A percentile compares a stretch with the other conserved stretches of the same genome.
phyloP scores from a whole-genome alignment of 1,140 invertebrate genomes.

The Macrobrachium rosenbergii region DNA sequence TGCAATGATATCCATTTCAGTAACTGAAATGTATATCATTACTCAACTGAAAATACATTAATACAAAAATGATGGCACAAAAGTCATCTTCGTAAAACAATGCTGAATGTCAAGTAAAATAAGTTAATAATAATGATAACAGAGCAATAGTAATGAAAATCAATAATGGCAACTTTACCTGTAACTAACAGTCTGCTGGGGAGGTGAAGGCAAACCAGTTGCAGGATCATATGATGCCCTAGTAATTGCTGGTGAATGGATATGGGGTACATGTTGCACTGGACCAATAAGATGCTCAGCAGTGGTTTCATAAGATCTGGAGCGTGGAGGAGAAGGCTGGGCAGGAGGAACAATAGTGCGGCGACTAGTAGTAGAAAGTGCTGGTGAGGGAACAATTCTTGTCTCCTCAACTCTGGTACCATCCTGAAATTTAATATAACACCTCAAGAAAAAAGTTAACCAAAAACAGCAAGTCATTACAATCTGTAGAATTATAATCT shows the following conservation, averaged over 20 bases:
- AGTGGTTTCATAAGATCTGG: conserved; percentile 41
- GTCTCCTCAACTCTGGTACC: conserved; percentile 12
- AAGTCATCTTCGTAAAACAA: too few relatives aligned
- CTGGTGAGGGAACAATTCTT: conserved; percentile 34
- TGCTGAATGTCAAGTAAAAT: too few relatives aligned
- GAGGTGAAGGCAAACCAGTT: conserved; percentile 47
- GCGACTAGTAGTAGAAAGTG: conserved; percentile 53
- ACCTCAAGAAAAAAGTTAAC: background rate
- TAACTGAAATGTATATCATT: too few relatives aligned
- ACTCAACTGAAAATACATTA: too few relatives aligned
- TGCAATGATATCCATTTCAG: background rate
- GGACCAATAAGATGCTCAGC: conserved; percentile 33
- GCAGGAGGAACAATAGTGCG: conserved; percentile 39
- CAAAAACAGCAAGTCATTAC: background rate
- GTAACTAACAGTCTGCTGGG: conserved; percentile 51
- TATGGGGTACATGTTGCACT: conserved; percentile 2
- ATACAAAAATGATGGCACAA: too few relatives aligned
- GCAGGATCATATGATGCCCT: conserved; percentile 44
- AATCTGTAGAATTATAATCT: background rate
- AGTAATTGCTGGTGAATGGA: conserved; percentile 39
- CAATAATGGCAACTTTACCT: conserved; percentile 10
- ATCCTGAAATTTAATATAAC: background rate
- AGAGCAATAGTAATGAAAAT: too few relatives aligned
- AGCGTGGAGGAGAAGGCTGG: conserved; percentile 51
- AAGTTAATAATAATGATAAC: background rate